Evolutionary conservation across 2,113 vertebrate genomes (phyloP).

Genomic region (Leptocoma aspasia): DNA sequence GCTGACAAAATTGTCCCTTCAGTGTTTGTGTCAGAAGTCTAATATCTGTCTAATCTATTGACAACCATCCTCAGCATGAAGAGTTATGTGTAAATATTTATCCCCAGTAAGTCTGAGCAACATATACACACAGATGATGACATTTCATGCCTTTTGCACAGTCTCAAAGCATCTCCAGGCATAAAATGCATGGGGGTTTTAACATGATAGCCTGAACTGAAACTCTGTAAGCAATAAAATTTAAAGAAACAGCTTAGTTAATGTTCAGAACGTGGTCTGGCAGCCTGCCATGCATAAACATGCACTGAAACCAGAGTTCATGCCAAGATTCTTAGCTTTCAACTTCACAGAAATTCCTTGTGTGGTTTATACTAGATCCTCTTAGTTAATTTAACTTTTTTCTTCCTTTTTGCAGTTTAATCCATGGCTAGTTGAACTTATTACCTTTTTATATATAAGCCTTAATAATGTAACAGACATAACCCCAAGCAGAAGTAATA

Average conservation of each 20-base stretch:
- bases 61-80: background rate
- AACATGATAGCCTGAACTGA: background rate
- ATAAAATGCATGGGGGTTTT: background rate
- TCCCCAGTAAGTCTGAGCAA: background rate
- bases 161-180: background rate
- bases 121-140: background rate
- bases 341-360: background rate
- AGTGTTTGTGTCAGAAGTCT: background rate
- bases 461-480: constrained; percentile 37
- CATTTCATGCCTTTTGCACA: background rate
- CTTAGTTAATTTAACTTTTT: background rate
- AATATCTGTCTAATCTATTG: background rate
- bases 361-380: background rate
- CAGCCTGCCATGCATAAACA: constrained; percentile 40
- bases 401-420: constrained; percentile 6
- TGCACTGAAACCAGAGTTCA: background rate
- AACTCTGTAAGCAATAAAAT: constrained; percentile 25
- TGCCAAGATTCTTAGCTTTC: constrained; percentile 15
- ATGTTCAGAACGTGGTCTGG: constrained; percentile 39
- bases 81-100: background rate
- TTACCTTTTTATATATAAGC: constrained; percentile 21
- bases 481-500: constrained; percentile 18
- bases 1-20: background rate
- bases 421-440: constrained; percentile 27
- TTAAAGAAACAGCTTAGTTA: constrained; percentile 37